Evolutionary conservation across 2,797 vertebrate species (phyloP).

Genomic region (Sylvilagus floridanus): DNA sequence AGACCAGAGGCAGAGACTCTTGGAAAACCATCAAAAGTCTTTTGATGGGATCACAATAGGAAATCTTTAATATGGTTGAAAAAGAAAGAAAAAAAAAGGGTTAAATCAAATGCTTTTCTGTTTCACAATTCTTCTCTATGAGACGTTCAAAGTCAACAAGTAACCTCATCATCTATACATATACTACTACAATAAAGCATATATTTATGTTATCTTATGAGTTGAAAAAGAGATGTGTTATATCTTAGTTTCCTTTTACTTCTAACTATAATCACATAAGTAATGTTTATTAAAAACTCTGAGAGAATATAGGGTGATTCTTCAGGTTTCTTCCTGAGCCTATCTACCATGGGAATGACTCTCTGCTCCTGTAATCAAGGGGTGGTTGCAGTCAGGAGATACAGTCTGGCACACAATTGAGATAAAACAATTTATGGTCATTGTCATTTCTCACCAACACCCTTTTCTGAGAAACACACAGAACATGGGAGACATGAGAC

Average conservation of each 20-base stretch:
- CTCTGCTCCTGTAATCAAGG: not conserved
- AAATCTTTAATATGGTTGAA: conserved; percentile 64
- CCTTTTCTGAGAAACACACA: conserved; percentile 2
- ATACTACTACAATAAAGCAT: conserved; percentile 36
- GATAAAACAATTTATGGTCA: conserved; percentile 23
- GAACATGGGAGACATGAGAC: conserved; percentile 1
- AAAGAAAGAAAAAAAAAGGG: conserved; percentile 2
- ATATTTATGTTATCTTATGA: conserved; percentile 31
- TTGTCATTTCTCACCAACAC: conserved; percentile 27
- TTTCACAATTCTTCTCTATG: conserved; percentile 48
- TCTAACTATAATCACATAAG: conserved; percentile 43
- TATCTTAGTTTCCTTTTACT: conserved; percentile 42
- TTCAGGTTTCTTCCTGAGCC: conserved; percentile 53
- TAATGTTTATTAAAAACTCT: conserved; percentile 51
- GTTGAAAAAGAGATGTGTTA: conserved; percentile 46
- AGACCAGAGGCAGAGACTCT: conserved; percentile 53
- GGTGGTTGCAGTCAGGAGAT: not conserved
- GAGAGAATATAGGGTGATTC: not conserved
- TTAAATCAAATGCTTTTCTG: conserved; percentile 59
- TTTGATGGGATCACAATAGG: conserved; percentile 56
- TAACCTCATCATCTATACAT: conserved; percentile 36
- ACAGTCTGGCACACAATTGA: not conserved
- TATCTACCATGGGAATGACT: not conserved
- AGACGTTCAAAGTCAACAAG: conserved; percentile 70
- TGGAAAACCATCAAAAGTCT: conserved; percentile 69